Percentiles rank a stretch among this genome's conserved stretches.
Evolutionary conservation across 2,113 vertebrate genomes (phyloP).

Genomic region (Tenrec ecaudatus): DNA sequence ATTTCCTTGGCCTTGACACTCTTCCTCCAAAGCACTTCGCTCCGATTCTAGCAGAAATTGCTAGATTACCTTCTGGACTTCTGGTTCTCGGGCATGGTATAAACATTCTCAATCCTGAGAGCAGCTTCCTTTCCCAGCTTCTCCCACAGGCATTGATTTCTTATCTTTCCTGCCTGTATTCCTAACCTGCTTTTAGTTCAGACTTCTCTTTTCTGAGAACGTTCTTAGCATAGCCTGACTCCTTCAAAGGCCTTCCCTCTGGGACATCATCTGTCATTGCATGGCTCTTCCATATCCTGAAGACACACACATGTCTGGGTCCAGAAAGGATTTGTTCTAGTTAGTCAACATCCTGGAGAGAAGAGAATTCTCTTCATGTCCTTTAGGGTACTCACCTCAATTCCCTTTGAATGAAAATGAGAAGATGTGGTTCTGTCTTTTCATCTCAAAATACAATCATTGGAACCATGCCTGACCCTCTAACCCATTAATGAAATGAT

Average conservation of each 20-base stretch:
- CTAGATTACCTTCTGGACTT: not conserved
- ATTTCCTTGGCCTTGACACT: not conserved
- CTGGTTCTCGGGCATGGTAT: not conserved
- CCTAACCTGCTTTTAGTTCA: not conserved
- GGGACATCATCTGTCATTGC: not conserved
- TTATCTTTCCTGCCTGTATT: not conserved
- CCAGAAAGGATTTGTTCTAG: not conserved
- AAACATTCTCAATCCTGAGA: not conserved
- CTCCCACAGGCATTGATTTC: not conserved
- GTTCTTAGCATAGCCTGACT: not conserved
- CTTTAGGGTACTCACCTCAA: not conserved
- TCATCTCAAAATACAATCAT: not conserved
- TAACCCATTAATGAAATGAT: constrained; percentile 61
- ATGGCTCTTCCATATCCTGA: not conserved
- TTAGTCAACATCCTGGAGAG: not conserved
- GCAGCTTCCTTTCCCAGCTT: not conserved
- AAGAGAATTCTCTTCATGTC: not conserved
- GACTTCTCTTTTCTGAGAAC: not conserved
- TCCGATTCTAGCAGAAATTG: not conserved
- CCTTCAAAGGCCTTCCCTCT: not conserved
- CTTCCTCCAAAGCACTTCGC: not conserved
- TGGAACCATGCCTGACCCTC: not conserved
- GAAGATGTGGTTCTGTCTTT: not conserved
- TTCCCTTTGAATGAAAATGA: constrained; percentile 56
- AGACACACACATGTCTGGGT: not conserved